phyloP scores from a whole-genome alignment of 2,888 invertebrate genomes.

The Hemistola chrysoprasaria region DNA sequence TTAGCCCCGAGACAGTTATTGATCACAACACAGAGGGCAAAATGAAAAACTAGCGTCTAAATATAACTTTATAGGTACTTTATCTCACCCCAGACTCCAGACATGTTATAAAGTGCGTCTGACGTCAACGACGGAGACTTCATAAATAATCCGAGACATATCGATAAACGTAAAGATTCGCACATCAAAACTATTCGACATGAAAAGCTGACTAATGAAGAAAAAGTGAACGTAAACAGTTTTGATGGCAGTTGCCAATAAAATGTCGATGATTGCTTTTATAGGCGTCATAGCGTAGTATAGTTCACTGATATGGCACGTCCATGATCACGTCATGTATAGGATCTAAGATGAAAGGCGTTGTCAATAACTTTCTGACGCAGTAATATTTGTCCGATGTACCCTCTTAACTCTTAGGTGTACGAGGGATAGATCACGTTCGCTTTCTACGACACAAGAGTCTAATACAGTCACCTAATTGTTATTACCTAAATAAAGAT shows the following conservation, averaged over 20 bases:
- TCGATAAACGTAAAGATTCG: slow-evolving; percentile 1
- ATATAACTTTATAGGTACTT: slow-evolving; percentile 5
- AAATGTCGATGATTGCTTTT: slow-evolving; percentile 2
- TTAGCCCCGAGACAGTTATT: not conserved
- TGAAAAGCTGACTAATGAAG: slow-evolving; percentile 3
- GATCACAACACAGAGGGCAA: slow-evolving; percentile 4
- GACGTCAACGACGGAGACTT: slow-evolving; percentile 9
- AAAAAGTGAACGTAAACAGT: slow-evolving; percentile 9
- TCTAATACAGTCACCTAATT: too few species aligned
- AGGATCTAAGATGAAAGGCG: too few species aligned
- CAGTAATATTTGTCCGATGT: too few species aligned
- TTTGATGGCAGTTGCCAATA: slow-evolving; percentile 12
- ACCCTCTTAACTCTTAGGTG: too few species aligned
- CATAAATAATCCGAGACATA: slow-evolving; percentile 11
- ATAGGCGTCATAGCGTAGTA: too few species aligned
- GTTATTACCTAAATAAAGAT: too few species aligned
- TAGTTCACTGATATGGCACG: too few species aligned
- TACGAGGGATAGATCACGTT: too few species aligned
- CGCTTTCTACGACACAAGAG: too few species aligned
- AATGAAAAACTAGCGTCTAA: slow-evolving; percentile 5
- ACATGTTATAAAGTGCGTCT: slow-evolving; percentile 7
- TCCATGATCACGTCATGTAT: too few species aligned
- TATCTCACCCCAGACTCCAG: slow-evolving; percentile 8
- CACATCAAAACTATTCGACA: slow-evolving; percentile 6
- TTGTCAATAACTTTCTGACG: too few species aligned